Conservation (phyloP, 53 echinoderm and acorn worm genomes). For the Echinarachnius parma region DNA sequence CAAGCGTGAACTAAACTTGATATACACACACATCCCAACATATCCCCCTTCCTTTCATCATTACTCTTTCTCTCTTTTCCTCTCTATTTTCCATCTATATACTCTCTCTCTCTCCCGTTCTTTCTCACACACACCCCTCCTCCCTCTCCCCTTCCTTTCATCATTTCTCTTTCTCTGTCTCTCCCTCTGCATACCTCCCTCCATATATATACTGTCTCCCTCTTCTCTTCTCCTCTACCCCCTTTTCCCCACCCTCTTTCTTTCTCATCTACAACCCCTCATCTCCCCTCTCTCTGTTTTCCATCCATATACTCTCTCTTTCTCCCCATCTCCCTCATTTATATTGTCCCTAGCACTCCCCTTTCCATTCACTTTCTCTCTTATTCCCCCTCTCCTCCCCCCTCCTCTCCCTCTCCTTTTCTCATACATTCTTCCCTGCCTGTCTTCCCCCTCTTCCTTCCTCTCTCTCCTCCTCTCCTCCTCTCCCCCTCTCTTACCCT, state of each 20-base stretch:
- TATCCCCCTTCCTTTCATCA: background rate
- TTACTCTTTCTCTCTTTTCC: background rate
- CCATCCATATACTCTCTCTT: background rate
- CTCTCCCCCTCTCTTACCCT: background rate
- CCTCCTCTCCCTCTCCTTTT: background rate
- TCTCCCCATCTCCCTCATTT: background rate
- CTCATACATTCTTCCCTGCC: background rate
- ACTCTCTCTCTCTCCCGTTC: background rate
- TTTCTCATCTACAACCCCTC: background rate
- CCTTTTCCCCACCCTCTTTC: background rate
- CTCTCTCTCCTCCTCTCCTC: background rate
- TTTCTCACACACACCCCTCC: background rate
- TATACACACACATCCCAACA: too few relatives aligned
- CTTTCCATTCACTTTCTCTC: background rate
- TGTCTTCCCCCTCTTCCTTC: background rate
- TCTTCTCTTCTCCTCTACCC: background rate
- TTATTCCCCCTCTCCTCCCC: background rate
- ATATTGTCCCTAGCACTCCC: background rate
- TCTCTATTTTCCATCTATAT: background rate
- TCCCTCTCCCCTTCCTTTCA: background rate
- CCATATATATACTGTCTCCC: background rate
- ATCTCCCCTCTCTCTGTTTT: background rate
- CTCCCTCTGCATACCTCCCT: background rate
- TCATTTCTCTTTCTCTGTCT: background rate
- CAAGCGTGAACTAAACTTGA: constrained; percentile 28